Evolutionary conservation across 2,113 vertebrate species (phyloP).

Genomic region (Cygnus buccinator): DNA sequence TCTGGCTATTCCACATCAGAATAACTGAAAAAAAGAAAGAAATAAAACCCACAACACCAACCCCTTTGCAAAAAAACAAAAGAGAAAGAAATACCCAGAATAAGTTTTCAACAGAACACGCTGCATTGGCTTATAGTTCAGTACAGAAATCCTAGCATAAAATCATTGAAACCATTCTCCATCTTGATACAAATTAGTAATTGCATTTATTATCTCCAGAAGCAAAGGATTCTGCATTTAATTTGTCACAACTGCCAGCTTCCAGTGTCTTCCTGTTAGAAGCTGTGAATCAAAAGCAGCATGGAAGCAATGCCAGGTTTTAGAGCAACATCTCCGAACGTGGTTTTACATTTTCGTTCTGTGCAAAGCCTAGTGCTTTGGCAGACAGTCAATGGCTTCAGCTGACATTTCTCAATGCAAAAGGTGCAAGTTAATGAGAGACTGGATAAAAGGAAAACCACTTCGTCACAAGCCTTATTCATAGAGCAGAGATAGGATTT

Average conservation of each 20-base stretch:
- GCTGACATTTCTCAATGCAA: slow-evolving; percentile 49
- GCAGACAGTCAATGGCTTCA: slow-evolving; percentile 52
- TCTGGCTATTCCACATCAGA: neutral
- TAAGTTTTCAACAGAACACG: neutral
- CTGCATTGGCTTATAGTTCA: neutral
- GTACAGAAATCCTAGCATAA: neutral
- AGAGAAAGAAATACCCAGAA: neutral
- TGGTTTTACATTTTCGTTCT: slow-evolving; percentile 12
- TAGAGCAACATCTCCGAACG: slow-evolving; percentile 42
- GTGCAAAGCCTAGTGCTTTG: slow-evolving; percentile 40
- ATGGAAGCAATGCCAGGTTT: slow-evolving; percentile 47
- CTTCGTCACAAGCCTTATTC: slow-evolving; percentile 35
- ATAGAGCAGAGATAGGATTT: slow-evolving; percentile 18
- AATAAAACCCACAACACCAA: neutral
- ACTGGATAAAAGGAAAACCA: slow-evolving; percentile 37
- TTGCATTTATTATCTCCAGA: slow-evolving; percentile 24
- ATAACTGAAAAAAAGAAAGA: neutral
- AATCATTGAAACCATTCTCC: neutral
- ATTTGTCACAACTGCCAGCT: slow-evolving; percentile 39
- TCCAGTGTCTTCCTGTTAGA: slow-evolving; percentile 29
- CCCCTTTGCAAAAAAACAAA: neutral
- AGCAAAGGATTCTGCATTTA: slow-evolving; percentile 39
- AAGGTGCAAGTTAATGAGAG: slow-evolving; percentile 61
- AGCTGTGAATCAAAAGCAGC: slow-evolving; percentile 46
- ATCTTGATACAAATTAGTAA: slow-evolving; percentile 29